Evolutionary conservation across 2,888 invertebrate species (phyloP).

Genomic region (Allacma fusca): DNA sequence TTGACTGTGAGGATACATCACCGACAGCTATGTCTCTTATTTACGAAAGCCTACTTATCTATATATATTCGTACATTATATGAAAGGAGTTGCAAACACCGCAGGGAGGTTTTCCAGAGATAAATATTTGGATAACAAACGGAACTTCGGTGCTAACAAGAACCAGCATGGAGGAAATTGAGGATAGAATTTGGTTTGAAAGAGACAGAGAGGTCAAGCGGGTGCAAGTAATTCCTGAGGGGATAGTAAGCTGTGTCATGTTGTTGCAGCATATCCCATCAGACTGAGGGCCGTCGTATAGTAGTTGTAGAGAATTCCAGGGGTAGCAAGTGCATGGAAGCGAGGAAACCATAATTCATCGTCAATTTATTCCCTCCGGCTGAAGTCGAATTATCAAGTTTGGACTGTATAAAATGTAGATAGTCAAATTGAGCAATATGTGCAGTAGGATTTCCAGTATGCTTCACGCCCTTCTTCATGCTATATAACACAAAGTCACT

Average conservation of each 20-base stretch:
- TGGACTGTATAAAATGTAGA: not conserved
- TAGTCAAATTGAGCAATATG: too few relatives aligned
- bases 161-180: not conserved
- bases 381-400: constrained; percentile 30
- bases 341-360: constrained; percentile 38
- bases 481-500: too few relatives aligned
- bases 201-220: constrained; percentile 8
- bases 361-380: constrained; percentile 41
- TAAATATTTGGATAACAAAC: constrained; percentile 16
- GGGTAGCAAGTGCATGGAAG: not conserved
- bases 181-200: not conserved
- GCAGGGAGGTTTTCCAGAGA: constrained; percentile 4
- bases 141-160: not conserved
- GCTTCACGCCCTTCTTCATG: too few relatives aligned
- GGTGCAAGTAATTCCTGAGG: constrained; percentile 10
- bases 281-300: not conserved
- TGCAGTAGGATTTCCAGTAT: too few relatives aligned
- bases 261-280: not conserved
- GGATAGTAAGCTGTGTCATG: not conserved
- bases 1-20: too few relatives aligned
- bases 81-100: not conserved
- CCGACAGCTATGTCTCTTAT: too few relatives aligned
- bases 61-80: too few relatives aligned
- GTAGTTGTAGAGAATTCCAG: not conserved
- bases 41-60: too few relatives aligned